Evolutionary conservation across 2,797 vertebrate species (phyloP).

Genomic region (Pteropus rufus): DNA sequence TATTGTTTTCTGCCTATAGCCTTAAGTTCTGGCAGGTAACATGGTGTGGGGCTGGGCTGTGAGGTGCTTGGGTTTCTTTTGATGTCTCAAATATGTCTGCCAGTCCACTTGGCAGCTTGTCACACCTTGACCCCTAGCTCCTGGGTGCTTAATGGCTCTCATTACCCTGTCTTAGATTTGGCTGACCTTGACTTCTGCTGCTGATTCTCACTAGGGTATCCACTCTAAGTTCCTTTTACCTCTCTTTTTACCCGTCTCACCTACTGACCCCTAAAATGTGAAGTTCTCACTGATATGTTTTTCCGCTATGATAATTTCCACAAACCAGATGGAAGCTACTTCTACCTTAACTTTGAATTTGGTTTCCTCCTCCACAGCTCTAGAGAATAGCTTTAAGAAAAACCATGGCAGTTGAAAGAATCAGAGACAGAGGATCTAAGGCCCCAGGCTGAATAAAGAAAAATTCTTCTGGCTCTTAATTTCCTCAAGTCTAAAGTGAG

Average conservation of each 20-base stretch:
- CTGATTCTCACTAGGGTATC: not conserved
- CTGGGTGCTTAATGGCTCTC: not conserved
- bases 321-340: not conserved
- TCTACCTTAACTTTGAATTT: constrained; percentile 27
- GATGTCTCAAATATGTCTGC: not conserved
- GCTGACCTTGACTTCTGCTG: not conserved
- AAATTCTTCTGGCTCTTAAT: not conserved
- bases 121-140: not conserved
- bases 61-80: not conserved
- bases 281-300: not conserved
- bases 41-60: not conserved
- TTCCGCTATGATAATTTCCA: not conserved
- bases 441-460: not conserved
- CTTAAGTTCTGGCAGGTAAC: not conserved
- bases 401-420: not conserved
- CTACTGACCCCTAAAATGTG: not conserved
- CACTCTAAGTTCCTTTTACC: not conserved
- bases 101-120: not conserved
- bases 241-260: not conserved
- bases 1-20: not conserved
- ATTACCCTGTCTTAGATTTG: not conserved
- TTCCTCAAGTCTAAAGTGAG: not conserved
- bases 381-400: not conserved
- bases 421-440: not conserved
- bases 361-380: not conserved